These are phyloP conservation scores for Urocitellus parryii DNA, from an alignment of 2,113 vertebrate species.

Conservation along the genomic window DNA sequence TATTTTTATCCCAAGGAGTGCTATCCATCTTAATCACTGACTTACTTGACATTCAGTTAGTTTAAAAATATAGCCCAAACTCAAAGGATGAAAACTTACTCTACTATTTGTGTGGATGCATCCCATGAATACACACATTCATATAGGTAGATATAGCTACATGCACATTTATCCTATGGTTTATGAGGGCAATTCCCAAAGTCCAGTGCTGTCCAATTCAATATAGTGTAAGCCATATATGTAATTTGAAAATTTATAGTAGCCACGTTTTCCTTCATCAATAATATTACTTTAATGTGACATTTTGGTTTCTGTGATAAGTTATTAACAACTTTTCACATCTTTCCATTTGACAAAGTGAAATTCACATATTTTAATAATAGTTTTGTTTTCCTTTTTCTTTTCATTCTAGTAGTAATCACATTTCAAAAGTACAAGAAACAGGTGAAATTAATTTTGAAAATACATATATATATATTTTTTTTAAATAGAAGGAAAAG, in stretches of 20 bases:
- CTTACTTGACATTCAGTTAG: conserved; percentile 18
- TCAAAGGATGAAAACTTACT: not conserved
- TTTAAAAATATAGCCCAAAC: conserved; percentile 34
- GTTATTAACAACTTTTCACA: not conserved
- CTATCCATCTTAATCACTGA: not conserved
- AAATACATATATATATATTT: not conserved
- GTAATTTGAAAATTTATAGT: not conserved
- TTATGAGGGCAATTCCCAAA: conserved; percentile 30
- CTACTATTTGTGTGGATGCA: not conserved
- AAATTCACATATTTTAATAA: not conserved
- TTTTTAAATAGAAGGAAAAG: too few relatives aligned
- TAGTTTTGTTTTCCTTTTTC: not conserved
- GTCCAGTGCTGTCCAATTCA: not conserved
- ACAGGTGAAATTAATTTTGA: conserved; percentile 25
- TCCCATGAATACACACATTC: not conserved
- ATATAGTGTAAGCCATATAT: too few relatives aligned
- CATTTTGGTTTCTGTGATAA: not conserved
- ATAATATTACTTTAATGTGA: not conserved
- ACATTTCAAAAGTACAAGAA: conserved; percentile 43
- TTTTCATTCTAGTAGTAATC: not conserved
- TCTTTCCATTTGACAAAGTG: not conserved
- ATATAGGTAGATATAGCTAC: not conserved
- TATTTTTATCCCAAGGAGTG: conserved; percentile 39
- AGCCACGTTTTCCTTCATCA: not conserved
- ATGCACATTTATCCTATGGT: not conserved